Percentiles rank a stretch among this genome's conserved stretches.
Evolutionary conservation across 2,113 vertebrate species (phyloP).

Genomic region (Vimba vimba): DNA sequence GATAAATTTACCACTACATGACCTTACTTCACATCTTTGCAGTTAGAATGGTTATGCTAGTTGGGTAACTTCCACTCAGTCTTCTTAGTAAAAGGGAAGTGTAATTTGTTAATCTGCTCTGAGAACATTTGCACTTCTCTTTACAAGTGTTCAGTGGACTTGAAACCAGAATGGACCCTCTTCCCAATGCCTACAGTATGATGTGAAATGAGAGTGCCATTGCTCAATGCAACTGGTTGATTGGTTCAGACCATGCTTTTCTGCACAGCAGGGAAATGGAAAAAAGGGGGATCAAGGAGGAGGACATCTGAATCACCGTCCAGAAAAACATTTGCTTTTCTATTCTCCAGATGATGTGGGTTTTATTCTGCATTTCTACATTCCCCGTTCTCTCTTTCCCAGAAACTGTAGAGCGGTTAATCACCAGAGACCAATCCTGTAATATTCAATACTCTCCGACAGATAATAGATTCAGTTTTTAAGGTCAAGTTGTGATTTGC

Average conservation of each 20-base stretch:
- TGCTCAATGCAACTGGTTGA: neutral
- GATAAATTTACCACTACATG: neutral
- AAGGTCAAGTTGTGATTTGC: constrained; percentile 29
- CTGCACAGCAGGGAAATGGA: constrained; percentile 5
- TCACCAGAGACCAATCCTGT: constrained; percentile 11
- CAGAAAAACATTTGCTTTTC: constrained; percentile 40
- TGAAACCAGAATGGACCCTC: neutral
- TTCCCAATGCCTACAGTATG: constrained; percentile 4
- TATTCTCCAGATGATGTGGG: constrained; percentile 27
- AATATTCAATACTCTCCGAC: constrained; percentile 18
- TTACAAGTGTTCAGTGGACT: neutral
- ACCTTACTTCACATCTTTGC: neutral
- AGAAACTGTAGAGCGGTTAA: constrained; percentile 17
- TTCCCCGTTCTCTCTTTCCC: constrained; percentile 16
- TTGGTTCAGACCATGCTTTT: constrained; percentile 29
- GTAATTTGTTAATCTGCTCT: neutral
- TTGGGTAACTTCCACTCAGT: constrained; percentile 1
- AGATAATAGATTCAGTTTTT: constrained; percentile 29
- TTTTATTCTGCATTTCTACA: constrained; percentile 11
- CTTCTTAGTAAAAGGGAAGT: constrained; percentile 7
- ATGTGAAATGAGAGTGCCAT: constrained; percentile 28
- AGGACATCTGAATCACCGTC: constrained; percentile 31
- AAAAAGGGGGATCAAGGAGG: constrained; percentile 6
- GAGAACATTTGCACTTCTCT: constrained; percentile 18
- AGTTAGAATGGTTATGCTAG: constrained; percentile 2